A percentile compares a stretch with the other conserved stretches of the same genome.
Evolutionary conservation across 2,797 vertebrate genomes (phyloP).

Genomic region (Decapterus maruadsi): DNA sequence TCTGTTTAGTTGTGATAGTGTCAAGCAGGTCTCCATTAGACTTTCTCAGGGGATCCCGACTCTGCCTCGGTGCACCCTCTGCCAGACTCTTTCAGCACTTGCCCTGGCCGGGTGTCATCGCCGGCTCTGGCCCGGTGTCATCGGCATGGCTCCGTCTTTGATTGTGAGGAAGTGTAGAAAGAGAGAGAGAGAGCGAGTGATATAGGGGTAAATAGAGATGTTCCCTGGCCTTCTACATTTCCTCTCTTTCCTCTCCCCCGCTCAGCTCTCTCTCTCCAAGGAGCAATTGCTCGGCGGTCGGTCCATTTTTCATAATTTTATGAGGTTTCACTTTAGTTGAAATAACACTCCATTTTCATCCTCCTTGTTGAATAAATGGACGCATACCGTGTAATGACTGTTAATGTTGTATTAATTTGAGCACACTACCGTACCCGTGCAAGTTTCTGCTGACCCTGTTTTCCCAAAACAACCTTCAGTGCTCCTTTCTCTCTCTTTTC

Average conservation of each 20-base stretch:
- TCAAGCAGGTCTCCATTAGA: slow-evolving; percentile 56
- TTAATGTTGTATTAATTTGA: slow-evolving; percentile 20
- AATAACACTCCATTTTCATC: slow-evolving; percentile 12
- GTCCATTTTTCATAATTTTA: slow-evolving; percentile 46
- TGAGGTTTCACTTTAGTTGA: slow-evolving; percentile 30
- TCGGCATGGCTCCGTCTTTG: slow-evolving; percentile 60
- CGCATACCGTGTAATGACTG: neutral
- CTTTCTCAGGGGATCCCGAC: slow-evolving; percentile 60
- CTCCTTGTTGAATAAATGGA: slow-evolving; percentile 22
- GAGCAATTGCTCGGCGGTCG: slow-evolving; percentile 36
- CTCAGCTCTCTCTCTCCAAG: slow-evolving; percentile 38
- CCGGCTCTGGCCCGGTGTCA: slow-evolving; percentile 59
- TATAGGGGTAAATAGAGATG: slow-evolving; percentile 57
- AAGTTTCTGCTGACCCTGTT: slow-evolving; percentile 17
- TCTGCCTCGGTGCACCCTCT: slow-evolving; percentile 51
- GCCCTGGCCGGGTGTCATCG: slow-evolving; percentile 63
- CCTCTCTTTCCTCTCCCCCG: slow-evolving; percentile 26
- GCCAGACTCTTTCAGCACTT: slow-evolving; percentile 69
- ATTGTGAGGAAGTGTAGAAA: slow-evolving; percentile 58
- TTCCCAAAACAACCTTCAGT: slow-evolving; percentile 28
- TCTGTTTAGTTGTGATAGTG: slow-evolving; percentile 71
- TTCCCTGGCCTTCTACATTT: slow-evolving; percentile 51
- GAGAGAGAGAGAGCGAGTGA: slow-evolving; percentile 40
- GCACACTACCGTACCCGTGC: slow-evolving; percentile 9
- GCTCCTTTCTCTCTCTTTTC: slow-evolving; percentile 25